Conservation (phyloP, 2,113 vertebrate genomes). For the Chamaetylas fuelleborni region DNA sequence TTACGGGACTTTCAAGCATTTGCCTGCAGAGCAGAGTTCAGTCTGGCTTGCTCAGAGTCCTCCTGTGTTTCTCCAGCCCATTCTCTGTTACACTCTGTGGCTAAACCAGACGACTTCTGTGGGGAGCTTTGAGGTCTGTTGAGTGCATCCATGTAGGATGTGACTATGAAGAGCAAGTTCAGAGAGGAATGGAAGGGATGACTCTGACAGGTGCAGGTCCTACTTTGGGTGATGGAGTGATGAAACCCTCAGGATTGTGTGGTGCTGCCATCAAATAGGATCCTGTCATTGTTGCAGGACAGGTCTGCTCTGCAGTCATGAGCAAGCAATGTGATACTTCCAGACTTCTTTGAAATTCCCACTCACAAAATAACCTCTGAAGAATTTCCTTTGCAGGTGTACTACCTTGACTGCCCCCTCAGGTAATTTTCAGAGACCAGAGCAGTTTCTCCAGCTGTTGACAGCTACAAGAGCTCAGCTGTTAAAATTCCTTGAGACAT, state of each 20-base stretch:
- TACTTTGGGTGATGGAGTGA: neutral
- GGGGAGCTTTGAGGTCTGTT: neutral
- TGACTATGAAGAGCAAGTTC: neutral
- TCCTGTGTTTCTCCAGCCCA: neutral
- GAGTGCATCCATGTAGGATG: neutral
- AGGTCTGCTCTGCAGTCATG: neutral
- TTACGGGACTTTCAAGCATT: neutral
- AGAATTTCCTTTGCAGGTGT: neutral
- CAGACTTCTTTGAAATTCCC: neutral
- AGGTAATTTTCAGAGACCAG: neutral
- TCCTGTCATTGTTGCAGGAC: neutral
- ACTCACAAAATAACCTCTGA: neutral
- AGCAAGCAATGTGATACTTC: fast-evolving
- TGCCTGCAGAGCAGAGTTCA: neutral
- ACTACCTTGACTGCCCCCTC: neutral
- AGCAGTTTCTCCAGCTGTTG: neutral
- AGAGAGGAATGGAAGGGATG: neutral
- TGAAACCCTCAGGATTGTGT: neutral
- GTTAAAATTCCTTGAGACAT: neutral
- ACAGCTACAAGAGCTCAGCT: neutral
- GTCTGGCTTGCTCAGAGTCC: neutral
- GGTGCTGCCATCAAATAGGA: neutral
- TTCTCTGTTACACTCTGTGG: neutral
- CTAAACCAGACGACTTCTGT: neutral
- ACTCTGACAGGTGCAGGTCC: neutral